Base-by-base conservation (phyloP, 2,797 vertebrate species). In the Chaetophractus vellerosus region DNA sequence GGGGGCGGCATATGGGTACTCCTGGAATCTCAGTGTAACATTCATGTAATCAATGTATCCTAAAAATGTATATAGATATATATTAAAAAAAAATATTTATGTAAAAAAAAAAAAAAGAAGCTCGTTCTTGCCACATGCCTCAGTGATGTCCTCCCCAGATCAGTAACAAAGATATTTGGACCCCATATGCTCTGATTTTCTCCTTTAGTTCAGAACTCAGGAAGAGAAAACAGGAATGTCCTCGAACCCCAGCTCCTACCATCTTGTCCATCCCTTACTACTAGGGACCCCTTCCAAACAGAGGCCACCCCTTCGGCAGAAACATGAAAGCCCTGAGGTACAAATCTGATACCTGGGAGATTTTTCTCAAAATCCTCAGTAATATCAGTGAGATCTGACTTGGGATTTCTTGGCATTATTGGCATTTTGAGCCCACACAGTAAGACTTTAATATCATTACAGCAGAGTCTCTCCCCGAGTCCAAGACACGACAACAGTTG, bases 311-410 rank as follows among this genome's bases (percentile, higher is more conserved):
- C 19, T 38, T 45, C 8, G 52, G 33, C 16, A 72, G 21, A 82
- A 36, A 5, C 11, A 36, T 0, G n/a, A n/a, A 16, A 55, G 38
- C 24, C 33, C 1, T 2, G 7, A 0, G 18, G 31, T 10, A 38
- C 50, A n/a, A 79, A 68, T 28, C 48, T 9, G 24, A 63, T 24
- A 36, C 63, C 64, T 16, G 19, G 24, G 41, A 14, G 31, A 55
- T 9, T 36, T 57, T 48, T 50, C 71, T 38, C 26, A 52, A 52
- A 80, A n/a, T 2, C n/a, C 71, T 64, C 0, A 3, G n/a, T 14
- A 9, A 57, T 0, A 50, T 23, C 76, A 6, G 38, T 1, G 31
- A 26, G 50, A 28, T 50, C 23, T 33, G 31, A 23, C 6, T 19
- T 18, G 2, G 0, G 7, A 69, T 41, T 41, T 41, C 66, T 36